Percentiles rank a stretch among this genome's conserved stretches.
Conservation (phyloP, 2,797 vertebrate genomes). For the Karalla daura region DNA sequence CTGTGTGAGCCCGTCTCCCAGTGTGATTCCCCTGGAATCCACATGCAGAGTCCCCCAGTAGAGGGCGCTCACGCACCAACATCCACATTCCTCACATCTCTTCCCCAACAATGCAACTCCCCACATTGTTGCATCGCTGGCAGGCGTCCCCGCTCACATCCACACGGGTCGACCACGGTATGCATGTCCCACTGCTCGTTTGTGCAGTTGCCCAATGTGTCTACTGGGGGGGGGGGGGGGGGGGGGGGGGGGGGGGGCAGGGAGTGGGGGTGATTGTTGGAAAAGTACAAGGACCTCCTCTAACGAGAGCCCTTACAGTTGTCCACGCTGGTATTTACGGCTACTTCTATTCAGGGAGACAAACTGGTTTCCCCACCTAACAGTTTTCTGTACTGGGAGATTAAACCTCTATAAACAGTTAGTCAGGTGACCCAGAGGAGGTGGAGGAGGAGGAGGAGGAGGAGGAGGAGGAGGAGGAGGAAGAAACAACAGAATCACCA, state of each 20-base stretch:
- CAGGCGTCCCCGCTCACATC: constrained; percentile 10
- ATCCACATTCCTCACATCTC: not conserved
- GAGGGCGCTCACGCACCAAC: constrained; percentile 68
- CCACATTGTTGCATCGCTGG: constrained; percentile 18
- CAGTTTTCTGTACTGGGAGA: constrained; percentile 19
- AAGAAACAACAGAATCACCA: not conserved
- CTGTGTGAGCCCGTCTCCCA: not conserved
- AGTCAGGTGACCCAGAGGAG: constrained; percentile 1
- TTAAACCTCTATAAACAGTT: constrained; percentile 14
- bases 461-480: not conserved
- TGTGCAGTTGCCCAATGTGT: constrained; percentile 8
- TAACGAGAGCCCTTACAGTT: constrained; percentile 16
- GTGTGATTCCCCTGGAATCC: not conserved
- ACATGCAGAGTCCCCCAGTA: constrained; percentile 65
- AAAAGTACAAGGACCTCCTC: constrained; percentile 60
- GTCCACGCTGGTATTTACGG: constrained; percentile 14
- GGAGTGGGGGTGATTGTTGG: constrained; percentile 37
- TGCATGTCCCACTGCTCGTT: not conserved
- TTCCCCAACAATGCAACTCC: constrained; percentile 18
- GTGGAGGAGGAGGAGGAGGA: not conserved
- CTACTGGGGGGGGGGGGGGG: no score
- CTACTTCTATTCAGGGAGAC: constrained; percentile 17
- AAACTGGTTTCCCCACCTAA: constrained; percentile 65
- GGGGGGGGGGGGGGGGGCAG: not conserved
- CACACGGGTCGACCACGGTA: not conserved